phyloP scores from a whole-genome alignment of 92 coral and sea anemone species.

The Paramuricea clavata region DNA sequence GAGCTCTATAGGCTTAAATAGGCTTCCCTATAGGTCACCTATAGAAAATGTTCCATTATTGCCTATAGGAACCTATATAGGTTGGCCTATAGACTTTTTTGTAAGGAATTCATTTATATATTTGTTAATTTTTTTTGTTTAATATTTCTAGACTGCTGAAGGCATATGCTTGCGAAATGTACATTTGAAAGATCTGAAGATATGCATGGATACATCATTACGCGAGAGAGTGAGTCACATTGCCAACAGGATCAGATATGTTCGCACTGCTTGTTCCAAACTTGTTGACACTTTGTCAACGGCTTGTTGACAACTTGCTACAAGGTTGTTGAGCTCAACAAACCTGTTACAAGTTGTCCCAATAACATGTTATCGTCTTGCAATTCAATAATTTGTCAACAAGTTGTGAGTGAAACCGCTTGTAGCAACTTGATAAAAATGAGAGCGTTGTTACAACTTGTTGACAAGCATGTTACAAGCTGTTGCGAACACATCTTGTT shows the following conservation, averaged over 20 bases:
- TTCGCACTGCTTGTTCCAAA: too few species aligned
- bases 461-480: too few species aligned
- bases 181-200: conserved; percentile 61
- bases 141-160: conserved; percentile 78
- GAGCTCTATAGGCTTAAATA: too few species aligned
- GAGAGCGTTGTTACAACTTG: background rate
- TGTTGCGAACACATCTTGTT: too few species aligned
- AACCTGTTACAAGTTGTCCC: background rate
- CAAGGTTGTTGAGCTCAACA: too few species aligned
- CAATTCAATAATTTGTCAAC: too few species aligned
- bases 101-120: background rate
- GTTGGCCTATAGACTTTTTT: too few species aligned
- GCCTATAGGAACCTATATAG: too few species aligned
- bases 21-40: too few species aligned
- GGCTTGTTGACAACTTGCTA: too few species aligned
- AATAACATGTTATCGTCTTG: background rate
- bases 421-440: background rate
- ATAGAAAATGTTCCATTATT: too few species aligned
- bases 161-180: conserved; percentile 72
- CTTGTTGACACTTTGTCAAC: too few species aligned
- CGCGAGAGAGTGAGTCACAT: conserved; percentile 75
- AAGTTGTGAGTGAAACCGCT: background rate
- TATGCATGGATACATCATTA: conserved; percentile 73
- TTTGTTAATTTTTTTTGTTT: background rate
- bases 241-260: background rate